Evolutionary conservation across 30 jellyfish, hydroid and myxozoan genomes (phyloP), one percentile per base, ranked within the genome.

Genomic region (Hydractinia symbiolongicarpus): DNA sequence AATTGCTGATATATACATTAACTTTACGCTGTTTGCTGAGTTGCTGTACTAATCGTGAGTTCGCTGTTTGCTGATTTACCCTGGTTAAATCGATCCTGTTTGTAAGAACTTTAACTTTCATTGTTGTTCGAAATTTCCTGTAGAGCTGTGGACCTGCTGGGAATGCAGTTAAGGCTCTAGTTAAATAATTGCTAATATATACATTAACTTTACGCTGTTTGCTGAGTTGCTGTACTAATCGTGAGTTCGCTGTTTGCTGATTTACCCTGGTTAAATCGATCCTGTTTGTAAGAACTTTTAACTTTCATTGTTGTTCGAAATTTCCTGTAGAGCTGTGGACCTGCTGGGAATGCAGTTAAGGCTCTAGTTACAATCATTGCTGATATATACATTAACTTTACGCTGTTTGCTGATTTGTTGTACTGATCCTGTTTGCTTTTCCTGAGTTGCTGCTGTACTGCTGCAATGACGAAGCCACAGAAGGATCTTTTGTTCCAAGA

Each of bases 141-240:
- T 64, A 64, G 74, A 64, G 74, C 74, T 64, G 9, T 6, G 74
- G 74, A 64, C 74, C 74, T 64, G 16, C 40, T 64, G 74, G 74
- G 74, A 64, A 13, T 64, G 40, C 74, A 64, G 74, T 64, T 64
- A 64, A 64, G 74, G 74, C 74, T 64, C 4, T 64, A 64, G 17
- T 6, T 64, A 64, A 64, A 7, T 13, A 0, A 16, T 13, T 13
- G 17, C 15, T 16, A 2, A 11, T 58, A 58, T 58, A 11, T 58
- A 58, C 69, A 11, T 13, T 58, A 11, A 1, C 19, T 58, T 11
- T 11, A 58, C 15, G 44, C 44, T 30, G 44, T 30, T 30, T 30
- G 44, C 44, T 30, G 44, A 30, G n/a, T n/a, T n/a, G n/a, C n/a
- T n/a, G n/a, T n/a, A n/a, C n/a, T n/a, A n/a, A n/a, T n/a, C n/a